These are phyloP conservation scores for Luperina nickerlii DNA, from an alignment of 2,888 invertebrate species.

Conservation along the genomic window DNA sequence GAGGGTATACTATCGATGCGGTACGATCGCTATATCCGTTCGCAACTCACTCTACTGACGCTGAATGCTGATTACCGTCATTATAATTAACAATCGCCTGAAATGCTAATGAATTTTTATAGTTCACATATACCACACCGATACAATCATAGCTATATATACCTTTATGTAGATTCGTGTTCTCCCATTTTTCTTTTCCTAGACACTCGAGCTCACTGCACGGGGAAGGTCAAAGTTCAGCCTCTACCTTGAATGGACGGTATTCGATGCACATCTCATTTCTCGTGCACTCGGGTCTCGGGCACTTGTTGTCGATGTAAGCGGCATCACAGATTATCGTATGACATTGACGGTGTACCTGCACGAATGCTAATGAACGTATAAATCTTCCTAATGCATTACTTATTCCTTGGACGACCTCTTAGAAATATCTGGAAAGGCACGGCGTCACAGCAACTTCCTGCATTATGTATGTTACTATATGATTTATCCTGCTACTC, in stretches of 20 bases:
- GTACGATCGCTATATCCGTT: slow-evolving; percentile 70
- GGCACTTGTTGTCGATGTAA: slow-evolving; percentile 68
- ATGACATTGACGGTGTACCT: slow-evolving; percentile 79
- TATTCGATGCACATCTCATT: slow-evolving; percentile 76
- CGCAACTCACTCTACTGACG: slow-evolving; percentile 58
- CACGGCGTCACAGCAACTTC: slow-evolving; percentile 68
- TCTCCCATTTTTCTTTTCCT: slow-evolving; percentile 16
- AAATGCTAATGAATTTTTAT: slow-evolving; percentile 60
- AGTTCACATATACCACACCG: slow-evolving; percentile 38
- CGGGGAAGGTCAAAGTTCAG: slow-evolving; percentile 70
- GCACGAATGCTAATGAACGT: slow-evolving; percentile 78
- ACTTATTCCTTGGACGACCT: slow-evolving; percentile 71
- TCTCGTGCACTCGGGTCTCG: slow-evolving; percentile 67
- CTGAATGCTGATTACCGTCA: slow-evolving; percentile 80
- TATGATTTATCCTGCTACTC: slow-evolving; percentile 59
- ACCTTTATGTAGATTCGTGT: neutral
- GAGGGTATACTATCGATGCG: slow-evolving; percentile 62
- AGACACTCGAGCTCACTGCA: slow-evolving; percentile 29
- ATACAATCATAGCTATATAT: neutral
- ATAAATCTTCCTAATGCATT: slow-evolving; percentile 73
- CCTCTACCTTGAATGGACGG: slow-evolving; percentile 71
- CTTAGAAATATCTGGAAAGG: slow-evolving; percentile 73
- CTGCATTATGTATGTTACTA: slow-evolving; percentile 68
- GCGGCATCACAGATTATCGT: slow-evolving; percentile 79
- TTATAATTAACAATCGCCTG: slow-evolving; percentile 74